phyloP scores from a whole-genome alignment of 2,888 invertebrate species.

The Nomada ferruginata region DNA sequence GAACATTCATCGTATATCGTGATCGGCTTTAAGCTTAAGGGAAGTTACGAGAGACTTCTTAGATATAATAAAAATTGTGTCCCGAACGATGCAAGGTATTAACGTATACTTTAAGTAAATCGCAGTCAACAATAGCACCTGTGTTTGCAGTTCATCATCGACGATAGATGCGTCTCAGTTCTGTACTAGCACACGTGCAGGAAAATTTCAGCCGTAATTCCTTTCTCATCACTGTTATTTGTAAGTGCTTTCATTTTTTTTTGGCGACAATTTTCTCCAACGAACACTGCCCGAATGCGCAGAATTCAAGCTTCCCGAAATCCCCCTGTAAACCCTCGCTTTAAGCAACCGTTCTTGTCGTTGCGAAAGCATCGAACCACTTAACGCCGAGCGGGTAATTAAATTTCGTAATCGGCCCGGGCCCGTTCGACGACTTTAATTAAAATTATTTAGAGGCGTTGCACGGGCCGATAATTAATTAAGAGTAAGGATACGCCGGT shows the following conservation, averaged over 20 bases:
- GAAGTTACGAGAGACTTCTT: too few species aligned
- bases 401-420: constrained; percentile 74
- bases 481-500: constrained; percentile 79
- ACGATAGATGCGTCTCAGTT: constrained; percentile 4
- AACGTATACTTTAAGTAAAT: too few species aligned
- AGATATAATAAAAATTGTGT: too few species aligned
- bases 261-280: neutral
- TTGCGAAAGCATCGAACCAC: constrained; percentile 55
- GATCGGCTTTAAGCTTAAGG: too few species aligned
- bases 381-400: constrained; percentile 69
- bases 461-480: constrained; percentile 78
- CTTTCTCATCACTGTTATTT: neutral
- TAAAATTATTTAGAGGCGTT: constrained; percentile 80
- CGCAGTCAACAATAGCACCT: too few species aligned
- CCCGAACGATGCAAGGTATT: too few species aligned
- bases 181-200: neutral
- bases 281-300: neutral
- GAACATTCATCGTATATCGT: too few species aligned
- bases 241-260: neutral
- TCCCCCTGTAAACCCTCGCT: neutral
- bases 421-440: constrained; percentile 76
- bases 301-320: neutral
- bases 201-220: neutral
- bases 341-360: constrained; percentile 43
- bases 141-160: neutral